Conservation (phyloP, 2,113 vertebrate genomes). For the Saguinus imperator region DNA sequence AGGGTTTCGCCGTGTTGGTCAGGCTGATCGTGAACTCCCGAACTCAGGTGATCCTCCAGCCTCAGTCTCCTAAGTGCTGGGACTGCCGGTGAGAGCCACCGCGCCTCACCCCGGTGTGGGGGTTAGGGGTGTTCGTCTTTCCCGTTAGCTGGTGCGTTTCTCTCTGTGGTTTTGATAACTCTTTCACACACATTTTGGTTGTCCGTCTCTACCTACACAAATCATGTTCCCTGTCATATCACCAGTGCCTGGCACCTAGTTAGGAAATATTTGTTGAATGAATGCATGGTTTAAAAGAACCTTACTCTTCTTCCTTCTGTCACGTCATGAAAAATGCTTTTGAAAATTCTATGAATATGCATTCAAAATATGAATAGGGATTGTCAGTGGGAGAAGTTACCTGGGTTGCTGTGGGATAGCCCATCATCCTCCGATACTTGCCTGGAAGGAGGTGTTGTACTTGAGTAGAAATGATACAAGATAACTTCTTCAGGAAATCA, state of each 20-base stretch:
- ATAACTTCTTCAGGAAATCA: rapidly evolving
- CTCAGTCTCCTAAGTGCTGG: too few species aligned
- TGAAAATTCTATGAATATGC: neutral
- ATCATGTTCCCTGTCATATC: rapidly evolving
- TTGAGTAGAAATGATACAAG: rapidly evolving
- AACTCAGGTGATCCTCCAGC: too few species aligned
- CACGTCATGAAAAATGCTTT: rapidly evolving
- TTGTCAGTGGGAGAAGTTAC: rapidly evolving
- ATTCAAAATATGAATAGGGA: neutral
- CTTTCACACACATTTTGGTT: rapidly evolving
- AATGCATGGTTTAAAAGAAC: neutral
- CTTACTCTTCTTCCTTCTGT: too few species aligned
- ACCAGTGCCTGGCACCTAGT: rapidly evolving
- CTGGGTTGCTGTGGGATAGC: rapidly evolving
- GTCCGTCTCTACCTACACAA: neutral
- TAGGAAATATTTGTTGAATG: neutral
- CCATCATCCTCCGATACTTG: rapidly evolving
- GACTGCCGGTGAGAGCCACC: too few species aligned
- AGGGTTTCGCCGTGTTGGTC: too few species aligned
- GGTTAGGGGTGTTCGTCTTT: too few species aligned
- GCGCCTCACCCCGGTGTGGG: too few species aligned
- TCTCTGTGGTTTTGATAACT: rapidly evolving
- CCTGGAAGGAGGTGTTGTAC: rapidly evolving
- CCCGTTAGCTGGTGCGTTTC: neutral
- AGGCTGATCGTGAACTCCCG: too few species aligned